A percentile compares a stretch with the other conserved stretches of the same genome.
phyloP scores from a whole-genome alignment of 2,113 vertebrate species.

The Myiagra hebetior region DNA sequence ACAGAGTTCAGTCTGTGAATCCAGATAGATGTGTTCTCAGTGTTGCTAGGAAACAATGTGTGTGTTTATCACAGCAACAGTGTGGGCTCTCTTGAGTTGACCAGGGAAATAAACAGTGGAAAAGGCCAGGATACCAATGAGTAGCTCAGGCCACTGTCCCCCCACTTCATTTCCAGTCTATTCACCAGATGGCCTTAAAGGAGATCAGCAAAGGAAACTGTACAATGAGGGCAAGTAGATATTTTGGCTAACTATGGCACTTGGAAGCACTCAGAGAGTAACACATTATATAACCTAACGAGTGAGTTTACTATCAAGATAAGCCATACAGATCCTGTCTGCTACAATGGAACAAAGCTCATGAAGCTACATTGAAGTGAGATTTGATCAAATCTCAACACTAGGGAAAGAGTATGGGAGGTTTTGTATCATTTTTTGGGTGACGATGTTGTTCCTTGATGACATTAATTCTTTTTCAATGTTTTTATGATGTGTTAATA shows the following conservation, averaged over 20 bases:
- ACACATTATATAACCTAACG: background rate
- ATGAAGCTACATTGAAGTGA: background rate
- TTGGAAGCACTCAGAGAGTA: background rate
- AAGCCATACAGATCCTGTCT: background rate
- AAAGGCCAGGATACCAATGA: background rate
- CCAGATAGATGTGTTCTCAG: background rate
- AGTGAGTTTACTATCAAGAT: background rate
- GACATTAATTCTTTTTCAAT: background rate
- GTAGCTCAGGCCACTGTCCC: background rate
- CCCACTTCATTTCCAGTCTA: background rate
- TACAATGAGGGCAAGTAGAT: background rate
- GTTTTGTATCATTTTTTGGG: background rate
- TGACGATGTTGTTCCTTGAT: background rate
- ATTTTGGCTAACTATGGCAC: background rate
- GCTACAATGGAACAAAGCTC: background rate
- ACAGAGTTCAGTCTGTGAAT: background rate
- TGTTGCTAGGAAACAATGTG: background rate
- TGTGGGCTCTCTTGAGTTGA: background rate
- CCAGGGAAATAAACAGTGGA: background rate
- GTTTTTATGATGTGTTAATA: no score
- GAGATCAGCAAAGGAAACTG: background rate
- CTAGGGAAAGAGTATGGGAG: fast-evolving
- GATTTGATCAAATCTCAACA: background rate
- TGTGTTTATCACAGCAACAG: background rate
- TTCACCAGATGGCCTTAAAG: background rate